Evolutionary conservation across 1,140 invertebrate species (phyloP), one percentile per base, ranked within the genome.

Genomic region (Drosophila bifasciata): DNA sequence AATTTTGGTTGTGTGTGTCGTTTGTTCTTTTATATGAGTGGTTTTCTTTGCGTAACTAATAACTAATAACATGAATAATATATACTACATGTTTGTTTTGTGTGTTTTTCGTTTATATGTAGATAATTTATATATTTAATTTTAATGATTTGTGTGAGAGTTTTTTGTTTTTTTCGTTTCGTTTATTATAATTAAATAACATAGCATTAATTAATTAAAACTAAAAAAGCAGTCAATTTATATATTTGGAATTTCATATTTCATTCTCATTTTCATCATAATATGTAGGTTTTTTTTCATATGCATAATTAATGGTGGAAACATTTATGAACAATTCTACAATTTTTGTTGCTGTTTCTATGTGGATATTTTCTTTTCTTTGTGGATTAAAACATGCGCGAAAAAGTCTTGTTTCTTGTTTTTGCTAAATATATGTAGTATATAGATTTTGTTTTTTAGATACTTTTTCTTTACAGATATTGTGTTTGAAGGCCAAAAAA

Each of bases 161-260:
- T 48, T 13, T 39, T 43, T 36, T 46, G 39, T 6, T 51, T 53
- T 15, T 43, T 36, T 46, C 39, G 8, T 51, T 53, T 15, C 41
- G 52, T 79, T 60, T 69, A 70, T 79, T 77, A 85, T 84, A 80
- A 86, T 85, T 86, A 86, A 85, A 85, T 85, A 86, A 85, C 81
- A 81, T 81, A 85, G 81, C 58, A 77, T 86, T 86, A 85, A 50
- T 77, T 61, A 71, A 68, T 88, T 86, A 83, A 88, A 83, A 86
- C 70, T 79, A 83, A 88, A 85, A 88, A 79, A 66, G 77, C 81
- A 86, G 81, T 86, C 83, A 72, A 81, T 78, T 78, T 78, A 75
- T 86, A 76, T 85, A 73, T 85, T 86, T 88, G 81, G 83, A 86
- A 88, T 86, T 81, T 75, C 43, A 60, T 78, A 56, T 76, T 83